phyloP scores from a whole-genome alignment of 2,113 vertebrate species.

The Phaethon lepturus region DNA sequence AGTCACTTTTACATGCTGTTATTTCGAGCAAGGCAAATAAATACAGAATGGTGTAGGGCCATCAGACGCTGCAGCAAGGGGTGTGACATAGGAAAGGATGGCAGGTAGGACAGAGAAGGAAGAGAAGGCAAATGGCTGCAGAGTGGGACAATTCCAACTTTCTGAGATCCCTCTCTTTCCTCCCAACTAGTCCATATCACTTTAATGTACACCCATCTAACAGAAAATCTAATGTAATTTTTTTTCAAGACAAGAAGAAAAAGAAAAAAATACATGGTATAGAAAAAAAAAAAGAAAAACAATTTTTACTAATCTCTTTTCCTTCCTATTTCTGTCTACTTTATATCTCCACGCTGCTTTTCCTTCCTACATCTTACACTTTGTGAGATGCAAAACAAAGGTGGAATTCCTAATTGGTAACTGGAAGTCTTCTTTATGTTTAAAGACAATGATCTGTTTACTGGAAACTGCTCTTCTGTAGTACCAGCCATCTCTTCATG shows the following conservation, averaged over 20 bases:
- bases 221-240: not conserved
- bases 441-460: slow-evolving; percentile 49
- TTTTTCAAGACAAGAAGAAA: not conserved
- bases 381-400: not conserved
- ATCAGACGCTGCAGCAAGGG: not conserved
- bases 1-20: not conserved
- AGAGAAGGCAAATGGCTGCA: not conserved
- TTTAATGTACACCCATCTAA: not conserved
- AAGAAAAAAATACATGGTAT: not conserved
- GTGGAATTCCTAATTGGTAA: slow-evolving; percentile 16
- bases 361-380: not conserved
- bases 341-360: not conserved
- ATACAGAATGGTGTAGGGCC: not conserved
- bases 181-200: not conserved
- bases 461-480: slow-evolving; percentile 46
- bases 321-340: not conserved
- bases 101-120: not conserved
- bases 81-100: not conserved
- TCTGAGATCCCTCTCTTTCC: not conserved
- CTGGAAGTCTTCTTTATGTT: slow-evolving; percentile 48
- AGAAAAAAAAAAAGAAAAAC: not conserved
- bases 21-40: not conserved
- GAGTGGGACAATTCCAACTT: not conserved
- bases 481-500: slow-evolving; percentile 35
- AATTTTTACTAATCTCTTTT: not conserved